Conservation (phyloP, 2,797 vertebrate species). For the Mastacembelus armatus region DNA sequence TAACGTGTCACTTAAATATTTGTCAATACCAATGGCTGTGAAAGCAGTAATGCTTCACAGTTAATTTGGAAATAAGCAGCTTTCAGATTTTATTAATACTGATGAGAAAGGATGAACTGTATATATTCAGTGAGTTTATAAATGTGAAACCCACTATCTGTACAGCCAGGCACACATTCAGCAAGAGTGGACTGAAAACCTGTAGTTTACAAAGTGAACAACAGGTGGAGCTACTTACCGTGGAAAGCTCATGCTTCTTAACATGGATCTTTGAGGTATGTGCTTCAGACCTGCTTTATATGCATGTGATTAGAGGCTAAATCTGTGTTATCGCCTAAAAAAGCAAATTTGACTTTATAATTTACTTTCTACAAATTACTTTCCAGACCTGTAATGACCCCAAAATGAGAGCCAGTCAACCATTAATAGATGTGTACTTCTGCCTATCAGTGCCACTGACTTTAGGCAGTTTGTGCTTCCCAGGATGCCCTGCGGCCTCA, state of each 20-base stretch:
- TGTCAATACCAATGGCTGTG: too few species aligned
- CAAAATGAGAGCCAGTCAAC: background rate
- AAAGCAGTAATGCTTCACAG: too few species aligned
- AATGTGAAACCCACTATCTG: too few species aligned
- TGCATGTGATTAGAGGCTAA: background rate
- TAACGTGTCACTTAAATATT: too few species aligned
- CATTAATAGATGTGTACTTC: background rate
- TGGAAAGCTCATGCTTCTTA: background rate
- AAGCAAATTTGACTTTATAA: background rate
- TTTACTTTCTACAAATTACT: background rate
- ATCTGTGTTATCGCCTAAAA: background rate
- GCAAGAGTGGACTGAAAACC: background rate
- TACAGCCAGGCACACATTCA: background rate
- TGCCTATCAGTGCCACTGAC: slow-evolving; percentile 4
- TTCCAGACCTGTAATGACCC: background rate
- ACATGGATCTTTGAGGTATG: background rate
- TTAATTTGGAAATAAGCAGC: too few species aligned
- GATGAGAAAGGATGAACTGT: background rate
- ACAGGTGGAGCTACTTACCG: slow-evolving; percentile 68
- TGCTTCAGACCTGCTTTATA: background rate
- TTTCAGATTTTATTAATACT: too few species aligned
- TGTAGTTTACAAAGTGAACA: slow-evolving; percentile 62
- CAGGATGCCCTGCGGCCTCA: slow-evolving; percentile 36
- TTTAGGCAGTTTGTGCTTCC: slow-evolving; percentile 28
- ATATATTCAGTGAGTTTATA: background rate